These are phyloP conservation scores for Phyllotreta cruciferae DNA, from an alignment of 2,888 invertebrate species.

Conservation along the genomic window DNA sequence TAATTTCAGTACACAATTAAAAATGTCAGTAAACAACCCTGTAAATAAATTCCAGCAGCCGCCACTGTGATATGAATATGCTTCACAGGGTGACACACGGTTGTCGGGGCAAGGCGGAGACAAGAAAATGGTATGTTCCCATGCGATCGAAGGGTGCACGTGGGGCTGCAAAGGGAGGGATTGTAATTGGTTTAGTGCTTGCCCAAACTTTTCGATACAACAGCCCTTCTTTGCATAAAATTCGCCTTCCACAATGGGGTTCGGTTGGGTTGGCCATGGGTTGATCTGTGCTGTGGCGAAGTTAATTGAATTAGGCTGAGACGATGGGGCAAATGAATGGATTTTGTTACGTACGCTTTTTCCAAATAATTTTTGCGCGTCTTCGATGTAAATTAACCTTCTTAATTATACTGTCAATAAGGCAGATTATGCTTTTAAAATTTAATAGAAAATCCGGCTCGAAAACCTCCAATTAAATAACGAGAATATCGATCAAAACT, in stretches of 20 bases:
- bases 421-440: too few species aligned
- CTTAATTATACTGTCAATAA: too few species aligned
- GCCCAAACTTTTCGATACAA: slow-evolving; percentile 40
- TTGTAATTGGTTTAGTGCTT: slow-evolving; percentile 50
- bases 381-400: too few species aligned
- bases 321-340: neutral
- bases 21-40: too few species aligned
- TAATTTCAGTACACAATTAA: too few species aligned
- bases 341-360: neutral
- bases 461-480: too few species aligned
- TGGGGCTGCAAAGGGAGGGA: slow-evolving; percentile 48
- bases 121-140: slow-evolving; percentile 38
- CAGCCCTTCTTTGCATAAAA: slow-evolving; percentile 46
- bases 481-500: too few species aligned
- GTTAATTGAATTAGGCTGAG: slow-evolving; percentile 20
- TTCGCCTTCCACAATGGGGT: slow-evolving; percentile 33
- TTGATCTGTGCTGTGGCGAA: slow-evolving; percentile 19
- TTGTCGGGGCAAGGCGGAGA: slow-evolving; percentile 43
- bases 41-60: too few species aligned
- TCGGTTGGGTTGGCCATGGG: slow-evolving; percentile 24
- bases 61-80: too few species aligned
- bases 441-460: too few species aligned
- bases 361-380: too few species aligned
- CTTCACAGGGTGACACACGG: slow-evolving; percentile 47
- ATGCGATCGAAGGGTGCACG: slow-evolving; percentile 42